phyloP scores from a whole-genome alignment of 2,888 invertebrate species.

The Halictus ligatus region DNA sequence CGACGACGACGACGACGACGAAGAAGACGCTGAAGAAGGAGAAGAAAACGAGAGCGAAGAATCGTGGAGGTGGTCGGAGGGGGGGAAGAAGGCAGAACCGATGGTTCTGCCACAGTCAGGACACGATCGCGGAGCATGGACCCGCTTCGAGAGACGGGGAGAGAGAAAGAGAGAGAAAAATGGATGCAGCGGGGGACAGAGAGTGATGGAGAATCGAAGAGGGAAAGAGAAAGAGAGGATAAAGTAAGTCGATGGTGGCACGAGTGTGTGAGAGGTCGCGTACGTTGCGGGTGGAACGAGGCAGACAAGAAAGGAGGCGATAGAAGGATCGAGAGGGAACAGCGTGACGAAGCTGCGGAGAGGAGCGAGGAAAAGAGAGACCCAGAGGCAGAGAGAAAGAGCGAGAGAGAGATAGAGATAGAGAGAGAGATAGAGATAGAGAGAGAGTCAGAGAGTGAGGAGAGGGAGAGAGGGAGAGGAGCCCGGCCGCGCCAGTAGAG shows the following conservation, averaged over 20 bases:
- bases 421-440: not conserved
- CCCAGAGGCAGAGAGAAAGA: conserved; percentile 48
- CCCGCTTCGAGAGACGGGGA: conserved; percentile 54
- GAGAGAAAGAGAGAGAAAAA: not conserved
- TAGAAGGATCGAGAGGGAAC: conserved; percentile 63
- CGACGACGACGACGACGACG: conserved; percentile 28
- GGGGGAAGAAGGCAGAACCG: conserved; percentile 41
- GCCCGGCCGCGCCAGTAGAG: conserved; percentile 25
- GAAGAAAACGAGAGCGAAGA: conserved; percentile 56
- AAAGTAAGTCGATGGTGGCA: conserved; percentile 62
- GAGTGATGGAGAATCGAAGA: conserved; percentile 54
- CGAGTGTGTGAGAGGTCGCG: conserved; percentile 26
- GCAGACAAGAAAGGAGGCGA: conserved; percentile 58
- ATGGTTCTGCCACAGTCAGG: conserved; percentile 72
- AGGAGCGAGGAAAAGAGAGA: conserved; percentile 40
- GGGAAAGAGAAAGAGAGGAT: conserved; percentile 54
- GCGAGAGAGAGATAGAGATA: conserved; percentile 5
- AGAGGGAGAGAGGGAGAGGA: not conserved
- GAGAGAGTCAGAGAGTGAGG: not conserved
- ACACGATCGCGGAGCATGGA: conserved; percentile 77
- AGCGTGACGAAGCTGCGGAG: conserved; percentile 7
- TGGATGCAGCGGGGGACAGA: conserved; percentile 52
- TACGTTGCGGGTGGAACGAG: conserved; percentile 55
- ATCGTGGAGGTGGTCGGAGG: conserved; percentile 19
- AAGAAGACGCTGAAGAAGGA: conserved; percentile 21